Evolutionary conservation across 2,888 invertebrate genomes (phyloP).

Genomic region (Drosophila incognita): DNA sequence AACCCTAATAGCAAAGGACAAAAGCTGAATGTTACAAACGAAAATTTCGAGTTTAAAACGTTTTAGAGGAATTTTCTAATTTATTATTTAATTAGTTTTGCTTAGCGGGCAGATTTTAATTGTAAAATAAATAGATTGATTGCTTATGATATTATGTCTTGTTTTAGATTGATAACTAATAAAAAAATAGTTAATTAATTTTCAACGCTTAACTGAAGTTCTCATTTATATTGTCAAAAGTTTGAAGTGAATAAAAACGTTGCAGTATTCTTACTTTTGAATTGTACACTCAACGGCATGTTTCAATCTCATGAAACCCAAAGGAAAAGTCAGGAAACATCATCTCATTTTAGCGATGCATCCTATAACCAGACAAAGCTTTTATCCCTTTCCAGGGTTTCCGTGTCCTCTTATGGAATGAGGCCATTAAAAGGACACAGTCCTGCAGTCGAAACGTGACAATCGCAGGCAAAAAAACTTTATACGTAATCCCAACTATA

Average conservation of each 20-base stretch:
- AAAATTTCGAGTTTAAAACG: background rate
- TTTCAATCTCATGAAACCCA: slow-evolving; percentile 1
- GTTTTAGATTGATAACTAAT: background rate
- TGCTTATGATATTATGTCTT: background rate
- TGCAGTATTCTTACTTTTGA: slow-evolving; percentile 4
- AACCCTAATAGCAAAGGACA: background rate
- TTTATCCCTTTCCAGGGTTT: background rate
- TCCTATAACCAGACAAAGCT: background rate
- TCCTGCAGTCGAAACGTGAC: background rate
- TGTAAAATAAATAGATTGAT: background rate
- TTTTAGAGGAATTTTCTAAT: background rate
- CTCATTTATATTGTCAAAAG: background rate
- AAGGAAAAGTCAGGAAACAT: background rate
- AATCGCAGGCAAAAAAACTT: slow-evolving; percentile 24
- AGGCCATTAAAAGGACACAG: background rate
- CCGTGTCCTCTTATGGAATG: background rate
- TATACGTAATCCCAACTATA: slow-evolving; percentile 47
- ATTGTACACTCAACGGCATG: background rate
- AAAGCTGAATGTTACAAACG: slow-evolving; percentile 4
- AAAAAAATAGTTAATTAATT: background rate
- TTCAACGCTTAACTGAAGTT: background rate
- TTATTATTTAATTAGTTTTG: background rate
- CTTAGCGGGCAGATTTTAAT: background rate
- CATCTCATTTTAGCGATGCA: background rate
- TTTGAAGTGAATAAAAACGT: slow-evolving; percentile 10